Base-by-base conservation (phyloP, 2,888 invertebrate species). In the Prosapia bicincta region DNA sequence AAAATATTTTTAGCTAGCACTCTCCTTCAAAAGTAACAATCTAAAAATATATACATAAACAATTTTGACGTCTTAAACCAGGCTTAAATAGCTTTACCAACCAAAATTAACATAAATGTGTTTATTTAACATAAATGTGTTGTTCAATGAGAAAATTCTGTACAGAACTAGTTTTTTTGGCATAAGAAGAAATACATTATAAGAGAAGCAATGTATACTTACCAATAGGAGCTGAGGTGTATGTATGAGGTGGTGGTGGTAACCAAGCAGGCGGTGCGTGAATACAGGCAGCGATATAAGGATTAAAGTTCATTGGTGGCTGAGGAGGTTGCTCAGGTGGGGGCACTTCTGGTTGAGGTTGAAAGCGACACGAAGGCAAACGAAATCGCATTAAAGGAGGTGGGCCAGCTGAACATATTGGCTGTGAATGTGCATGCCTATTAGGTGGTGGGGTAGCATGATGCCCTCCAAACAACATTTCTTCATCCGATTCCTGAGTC, bases 401-500 rank as follows among this genome's bases (percentile, higher is more conserved):
- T 9, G 80, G 81, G 10, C 78, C 78, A 54, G 77, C 73, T 23
- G 69, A 66, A 28, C 73, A 77, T 26, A 75, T 72, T 75, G 76
- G 72, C 38, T 71, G 75, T 30, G 74, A 72, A 71, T 24, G 77
- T 71, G 54, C 67, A 38, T 69, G 80, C 30, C 54, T 76, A 23
- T 71, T 69, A 23, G 75, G 79, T 20, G 77, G 76, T 9, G 71
- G 76, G 24, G 74, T 76, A 2, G 70, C 76, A 23, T 69, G 67
- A 20, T 73, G 72, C 9, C 78, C 76, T 24, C 76, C 77, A 69
- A 74, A 77, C 43, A 78, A 73, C 78, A 80, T 77, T 79, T 89
- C 89, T 79, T 89, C 89, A 79, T 87, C 87, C 5, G 87, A 86
- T 79, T 89, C 90, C 70, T 86, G 86, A 2, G 90, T 90, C 78